Evolutionary conservation across 2,797 vertebrate species (phyloP).

Genomic region (Spinibarbus caldwelli): DNA sequence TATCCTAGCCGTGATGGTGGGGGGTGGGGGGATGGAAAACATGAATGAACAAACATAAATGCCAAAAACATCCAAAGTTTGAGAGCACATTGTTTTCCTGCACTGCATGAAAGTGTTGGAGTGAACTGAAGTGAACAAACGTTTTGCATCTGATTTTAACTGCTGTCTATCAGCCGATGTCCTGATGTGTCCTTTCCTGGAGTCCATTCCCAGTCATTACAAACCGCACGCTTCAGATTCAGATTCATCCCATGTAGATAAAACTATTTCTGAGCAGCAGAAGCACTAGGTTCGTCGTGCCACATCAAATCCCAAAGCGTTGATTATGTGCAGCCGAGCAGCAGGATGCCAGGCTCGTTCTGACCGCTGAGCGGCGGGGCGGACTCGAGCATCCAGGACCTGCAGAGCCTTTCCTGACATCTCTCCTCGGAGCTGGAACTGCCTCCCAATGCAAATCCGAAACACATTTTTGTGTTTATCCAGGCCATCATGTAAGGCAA

Average conservation of each 20-base stretch:
- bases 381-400: neutral
- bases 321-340: neutral
- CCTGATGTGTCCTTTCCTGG: constrained; percentile 9
- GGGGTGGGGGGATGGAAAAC: neutral
- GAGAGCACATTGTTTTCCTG: neutral
- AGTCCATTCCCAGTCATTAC: neutral
- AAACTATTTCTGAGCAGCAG: constrained; percentile 8
- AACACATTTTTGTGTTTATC: constrained; percentile 59
- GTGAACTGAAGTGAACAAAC: neutral
- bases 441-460: constrained; percentile 16
- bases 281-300: neutral
- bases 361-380: neutral
- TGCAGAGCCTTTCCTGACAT: constrained; percentile 8
- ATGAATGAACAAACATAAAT: neutral
- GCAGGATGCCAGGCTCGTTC: neutral
- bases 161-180: neutral
- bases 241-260: constrained; percentile 6
- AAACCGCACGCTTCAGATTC: neutral
- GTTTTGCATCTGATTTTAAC: neutral
- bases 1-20: neutral
- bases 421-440: constrained; percentile 12
- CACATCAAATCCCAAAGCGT: neutral
- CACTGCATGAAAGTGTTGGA: neutral
- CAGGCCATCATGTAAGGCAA: constrained; percentile 56
- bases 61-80: neutral